These are phyloP conservation scores for Trachelus stipa DNA, from an alignment of 2,888 invertebrate species.

Conservation along the genomic window DNA sequence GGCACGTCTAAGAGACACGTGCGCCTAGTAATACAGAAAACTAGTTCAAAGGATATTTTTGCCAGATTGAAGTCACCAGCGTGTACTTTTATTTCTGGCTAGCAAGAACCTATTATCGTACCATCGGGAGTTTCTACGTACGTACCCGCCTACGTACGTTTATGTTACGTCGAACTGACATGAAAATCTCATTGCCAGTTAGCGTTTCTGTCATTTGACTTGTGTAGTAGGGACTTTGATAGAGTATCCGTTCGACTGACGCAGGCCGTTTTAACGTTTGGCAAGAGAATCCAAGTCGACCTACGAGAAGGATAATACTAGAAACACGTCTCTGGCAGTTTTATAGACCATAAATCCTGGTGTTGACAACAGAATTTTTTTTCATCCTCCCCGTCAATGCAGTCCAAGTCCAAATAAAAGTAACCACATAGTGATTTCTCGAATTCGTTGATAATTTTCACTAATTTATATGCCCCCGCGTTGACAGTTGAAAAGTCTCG, in stretches of 20 bases:
- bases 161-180: neutral
- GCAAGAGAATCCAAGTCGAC: neutral
- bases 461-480: too few species aligned
- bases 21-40: neutral
- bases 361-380: neutral
- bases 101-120: neutral
- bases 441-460: too few species aligned
- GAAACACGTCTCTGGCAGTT: neutral
- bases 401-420: too few species aligned
- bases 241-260: neutral
- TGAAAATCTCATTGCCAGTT: neutral
- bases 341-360: neutral
- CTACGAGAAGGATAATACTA: neutral
- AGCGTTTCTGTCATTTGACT: neutral
- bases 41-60: slow-evolving; percentile 5
- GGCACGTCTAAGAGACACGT: neutral
- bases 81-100: neutral
- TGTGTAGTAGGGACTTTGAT: neutral
- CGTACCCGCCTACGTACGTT: too few species aligned
- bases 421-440: too few species aligned
- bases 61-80: neutral
- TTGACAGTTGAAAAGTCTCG: neutral
- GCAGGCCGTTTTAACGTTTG: neutral
- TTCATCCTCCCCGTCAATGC: neutral
- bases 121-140: neutral